A percentile compares a stretch with the other conserved stretches of the same genome.
phyloP scores from a whole-genome alignment of 1,140 invertebrate genomes.

The Telenomus remus region DNA sequence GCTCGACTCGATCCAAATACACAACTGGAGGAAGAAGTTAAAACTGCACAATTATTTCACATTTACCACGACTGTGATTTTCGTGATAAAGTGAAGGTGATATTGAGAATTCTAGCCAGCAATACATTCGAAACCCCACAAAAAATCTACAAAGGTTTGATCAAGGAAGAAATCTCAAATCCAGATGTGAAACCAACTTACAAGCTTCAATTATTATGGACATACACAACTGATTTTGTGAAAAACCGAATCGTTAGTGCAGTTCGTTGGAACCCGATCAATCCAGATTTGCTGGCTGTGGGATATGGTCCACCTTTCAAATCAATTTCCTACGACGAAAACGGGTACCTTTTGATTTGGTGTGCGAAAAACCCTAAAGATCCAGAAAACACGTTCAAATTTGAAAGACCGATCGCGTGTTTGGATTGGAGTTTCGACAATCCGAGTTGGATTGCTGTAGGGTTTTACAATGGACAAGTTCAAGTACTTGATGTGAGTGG shows the following conservation, averaged over 20 bases:
- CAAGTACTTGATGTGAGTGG: slow-evolving; percentile 82
- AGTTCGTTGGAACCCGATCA: slow-evolving; percentile 80
- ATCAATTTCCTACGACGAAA: slow-evolving; percentile 45
- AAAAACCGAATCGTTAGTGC: slow-evolving; percentile 75
- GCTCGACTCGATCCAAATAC: background rate
- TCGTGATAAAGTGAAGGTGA: slow-evolving; percentile 78
- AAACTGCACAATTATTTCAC: slow-evolving; percentile 60
- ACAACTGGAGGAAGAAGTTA: slow-evolving; percentile 13
- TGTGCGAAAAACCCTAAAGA: slow-evolving; percentile 90
- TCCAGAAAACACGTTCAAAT: slow-evolving; percentile 84
- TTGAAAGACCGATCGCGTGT: slow-evolving; percentile 82
- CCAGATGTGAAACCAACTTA: slow-evolving; percentile 80
- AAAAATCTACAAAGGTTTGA: slow-evolving; percentile 80
- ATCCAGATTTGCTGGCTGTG: slow-evolving; percentile 81
- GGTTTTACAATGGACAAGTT: slow-evolving; percentile 86
- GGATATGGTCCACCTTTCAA: slow-evolving; percentile 77
- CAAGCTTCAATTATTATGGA: slow-evolving; percentile 80
- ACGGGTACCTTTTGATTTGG: slow-evolving; percentile 86
- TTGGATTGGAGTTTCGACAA: slow-evolving; percentile 80
- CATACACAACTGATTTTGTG: slow-evolving; percentile 74
- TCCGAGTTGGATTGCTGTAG: slow-evolving; percentile 85
- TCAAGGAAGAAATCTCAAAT: slow-evolving; percentile 77
- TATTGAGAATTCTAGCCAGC: slow-evolving; percentile 81
- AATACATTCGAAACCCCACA: slow-evolving; percentile 79
- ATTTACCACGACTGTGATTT: slow-evolving; percentile 75